Conservation (phyloP, 1,140 invertebrate species). For the Dreissena rostriformis region DNA sequence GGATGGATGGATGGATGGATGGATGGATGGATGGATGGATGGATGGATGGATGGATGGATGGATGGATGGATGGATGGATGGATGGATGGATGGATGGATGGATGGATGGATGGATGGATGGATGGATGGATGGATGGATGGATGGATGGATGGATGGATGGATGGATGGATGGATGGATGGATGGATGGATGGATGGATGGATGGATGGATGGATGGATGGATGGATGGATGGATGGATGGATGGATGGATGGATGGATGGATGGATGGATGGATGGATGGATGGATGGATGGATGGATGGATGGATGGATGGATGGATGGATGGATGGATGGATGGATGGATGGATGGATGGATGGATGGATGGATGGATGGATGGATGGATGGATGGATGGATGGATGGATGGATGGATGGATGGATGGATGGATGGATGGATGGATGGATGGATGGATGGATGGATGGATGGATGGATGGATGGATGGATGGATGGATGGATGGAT, state of each 20-base stretch:
- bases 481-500: slow-evolving; percentile 4
- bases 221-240: slow-evolving; percentile 4
- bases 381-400: slow-evolving; percentile 4
- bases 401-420: slow-evolving; percentile 4
- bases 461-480: slow-evolving; percentile 4
- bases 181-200: slow-evolving; percentile 4
- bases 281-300: slow-evolving; percentile 4
- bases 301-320: slow-evolving; percentile 4
- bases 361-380: slow-evolving; percentile 4
- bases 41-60: slow-evolving; percentile 2
- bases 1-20: slow-evolving; percentile 4
- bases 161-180: slow-evolving; percentile 4
- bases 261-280: slow-evolving; percentile 4
- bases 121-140: slow-evolving; percentile 4
- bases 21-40: neutral
- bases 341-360: slow-evolving; percentile 4
- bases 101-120: slow-evolving; percentile 4
- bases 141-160: slow-evolving; percentile 4
- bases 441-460: slow-evolving; percentile 4
- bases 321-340: slow-evolving; percentile 4
- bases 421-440: slow-evolving; percentile 4
- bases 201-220: slow-evolving; percentile 4
- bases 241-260: slow-evolving; percentile 4
- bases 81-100: slow-evolving; percentile 4
- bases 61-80: slow-evolving; percentile 4